Base-by-base conservation (phyloP, 2,113 vertebrate genomes). In the Paralichthys olivaceus region DNA sequence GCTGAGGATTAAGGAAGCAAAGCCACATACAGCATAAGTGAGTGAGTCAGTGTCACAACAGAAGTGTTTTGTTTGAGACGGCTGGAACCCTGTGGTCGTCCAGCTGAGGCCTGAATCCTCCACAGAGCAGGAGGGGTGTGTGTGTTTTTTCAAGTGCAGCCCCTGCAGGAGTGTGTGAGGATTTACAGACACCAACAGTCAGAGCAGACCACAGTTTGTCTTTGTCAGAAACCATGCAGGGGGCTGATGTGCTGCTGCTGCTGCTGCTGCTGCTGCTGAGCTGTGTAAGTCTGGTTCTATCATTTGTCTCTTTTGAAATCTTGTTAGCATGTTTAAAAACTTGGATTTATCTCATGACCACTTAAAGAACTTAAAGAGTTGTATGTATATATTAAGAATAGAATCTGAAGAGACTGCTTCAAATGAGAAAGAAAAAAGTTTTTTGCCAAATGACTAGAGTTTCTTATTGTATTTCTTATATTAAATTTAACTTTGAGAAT, bases 241-340 rank as follows among this genome's bases (percentile, higher is more conserved):
- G 67, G 40, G 79, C 75, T 25, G 78, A 54, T 37, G 45, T 64
- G 69, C 13, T 84, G 55, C 54, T 90, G 19, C 49, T 91, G 61
- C 65, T 93, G n/a, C 55, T 91, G 53, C 77, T 29, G 37, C 37
- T 40, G 37, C 37, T 92, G 0, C 86, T 94, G 68, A 90, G 71
- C 87, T 90, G 70, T n/a, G 90, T 94, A 91, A 94, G 94, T 94
- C 69, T 57, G 4, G 70, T 51, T 65, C 13, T 60, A 3, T 69
- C 8, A 22, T 3, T 40, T 73, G 4, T 55, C 3, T 72, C 9
- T 49, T 17, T 43, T 8, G 28, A 40, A 58, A 26, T 57, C 15
- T 51, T 60, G 12, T 2, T 54, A 15, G 58, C 64, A 45, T 7
- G 11, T 60, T 51, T 4, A 15, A 25, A 64, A 19, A 1, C 17